Evolutionary conservation across 2,113 vertebrate species (phyloP).

Genomic region (Corapipo altera): DNA sequence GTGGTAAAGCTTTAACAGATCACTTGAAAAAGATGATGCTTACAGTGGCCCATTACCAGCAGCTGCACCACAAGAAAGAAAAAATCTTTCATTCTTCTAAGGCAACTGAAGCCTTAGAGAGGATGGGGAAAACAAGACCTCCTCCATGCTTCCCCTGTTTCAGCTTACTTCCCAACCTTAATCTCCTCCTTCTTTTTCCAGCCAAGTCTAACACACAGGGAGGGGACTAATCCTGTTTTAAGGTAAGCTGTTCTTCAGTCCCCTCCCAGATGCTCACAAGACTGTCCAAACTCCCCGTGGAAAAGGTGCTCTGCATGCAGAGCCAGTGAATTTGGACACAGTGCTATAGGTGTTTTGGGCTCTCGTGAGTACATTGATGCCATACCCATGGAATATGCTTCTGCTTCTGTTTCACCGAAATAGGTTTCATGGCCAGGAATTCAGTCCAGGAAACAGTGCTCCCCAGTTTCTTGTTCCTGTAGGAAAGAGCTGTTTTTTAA

Average conservation of each 20-base stretch:
- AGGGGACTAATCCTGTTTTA: not conserved
- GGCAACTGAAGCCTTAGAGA: not conserved
- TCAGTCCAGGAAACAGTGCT: not conserved
- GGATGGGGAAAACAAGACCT: not conserved
- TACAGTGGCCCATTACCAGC: not conserved
- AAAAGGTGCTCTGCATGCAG: not conserved
- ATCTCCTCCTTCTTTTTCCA: not conserved
- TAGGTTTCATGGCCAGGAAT: not conserved
- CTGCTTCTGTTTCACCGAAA: not conserved
- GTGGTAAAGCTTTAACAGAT: not conserved
- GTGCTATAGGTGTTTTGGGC: fast-evolving
- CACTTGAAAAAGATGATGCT: not conserved
- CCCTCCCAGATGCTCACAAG: not conserved
- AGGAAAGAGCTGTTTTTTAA: not conserved
- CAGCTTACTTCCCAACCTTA: fast-evolving
- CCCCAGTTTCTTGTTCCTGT: not conserved
- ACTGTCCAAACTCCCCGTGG: not conserved
- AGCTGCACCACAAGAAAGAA: not conserved
- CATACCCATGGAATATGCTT: not conserved
- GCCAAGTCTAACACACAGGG: not conserved
- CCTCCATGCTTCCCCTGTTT: not conserved
- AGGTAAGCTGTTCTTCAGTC: not conserved
- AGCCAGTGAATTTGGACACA: not conserved
- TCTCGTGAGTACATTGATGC: fast-evolving
- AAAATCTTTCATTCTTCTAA: not conserved